These are phyloP conservation scores for Papilio elwesi DNA, from an alignment of 2,888 invertebrate species.

Conservation along the genomic window DNA sequence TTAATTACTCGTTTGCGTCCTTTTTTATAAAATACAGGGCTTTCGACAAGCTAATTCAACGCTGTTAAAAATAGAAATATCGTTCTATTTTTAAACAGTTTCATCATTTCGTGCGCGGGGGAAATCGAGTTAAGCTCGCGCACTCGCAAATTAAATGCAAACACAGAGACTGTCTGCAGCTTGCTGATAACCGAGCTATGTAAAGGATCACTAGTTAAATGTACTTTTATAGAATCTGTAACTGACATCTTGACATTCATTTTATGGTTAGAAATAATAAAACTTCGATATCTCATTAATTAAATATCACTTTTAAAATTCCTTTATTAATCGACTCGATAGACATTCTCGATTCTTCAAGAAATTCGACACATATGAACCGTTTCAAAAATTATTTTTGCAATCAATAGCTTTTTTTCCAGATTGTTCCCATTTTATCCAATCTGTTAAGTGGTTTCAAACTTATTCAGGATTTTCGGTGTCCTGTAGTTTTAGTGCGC, in stretches of 20 bases:
- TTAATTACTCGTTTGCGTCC: too few species aligned
- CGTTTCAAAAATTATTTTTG: too few species aligned
- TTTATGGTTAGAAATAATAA: not conserved
- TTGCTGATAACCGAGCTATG: not conserved
- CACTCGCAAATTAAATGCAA: slow-evolving; percentile 14
- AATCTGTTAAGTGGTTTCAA: too few species aligned
- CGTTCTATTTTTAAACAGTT: slow-evolving; percentile 10
- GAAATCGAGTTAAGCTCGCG: slow-evolving; percentile 15
- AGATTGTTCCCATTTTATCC: too few species aligned
- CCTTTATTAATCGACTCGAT: too few species aligned
- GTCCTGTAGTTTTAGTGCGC: too few species aligned
- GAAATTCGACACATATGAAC: too few species aligned
- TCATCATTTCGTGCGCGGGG: slow-evolving; percentile 1
- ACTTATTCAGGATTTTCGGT: too few species aligned
- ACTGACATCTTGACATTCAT: not conserved
- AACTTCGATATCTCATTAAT: not conserved
- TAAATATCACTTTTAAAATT: not conserved
- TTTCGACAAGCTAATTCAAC: not conserved
- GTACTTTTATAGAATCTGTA: not conserved
- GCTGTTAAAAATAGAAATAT: not conserved
- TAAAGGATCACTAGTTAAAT: not conserved
- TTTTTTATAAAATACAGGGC: too few species aligned
- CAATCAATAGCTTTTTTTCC: too few species aligned
- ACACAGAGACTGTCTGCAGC: slow-evolving; percentile 14
- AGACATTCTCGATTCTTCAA: too few species aligned